Conservation (phyloP, 1,140 invertebrate species). For the Stegodyphus mimosarum region DNA sequence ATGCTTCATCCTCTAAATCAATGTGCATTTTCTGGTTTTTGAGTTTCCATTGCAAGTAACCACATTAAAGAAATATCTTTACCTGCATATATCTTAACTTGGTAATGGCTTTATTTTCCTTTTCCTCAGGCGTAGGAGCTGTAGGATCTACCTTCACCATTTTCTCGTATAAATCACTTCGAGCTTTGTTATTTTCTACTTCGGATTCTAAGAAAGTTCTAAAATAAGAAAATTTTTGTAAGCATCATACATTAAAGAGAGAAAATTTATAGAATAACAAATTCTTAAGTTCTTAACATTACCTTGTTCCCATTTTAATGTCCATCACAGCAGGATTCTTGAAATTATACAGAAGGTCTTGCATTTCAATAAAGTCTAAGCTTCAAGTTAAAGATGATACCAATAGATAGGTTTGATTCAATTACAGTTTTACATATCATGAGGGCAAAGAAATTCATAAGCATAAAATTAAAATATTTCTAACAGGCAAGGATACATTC, state of each 20-base stretch:
- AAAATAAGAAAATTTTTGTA: conserved; percentile 45
- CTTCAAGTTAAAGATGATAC: no score
- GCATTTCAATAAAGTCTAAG: conserved; percentile 84
- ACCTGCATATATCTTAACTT: conserved; percentile 92
- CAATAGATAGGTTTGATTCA: no score
- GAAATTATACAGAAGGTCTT: conserved; percentile 87
- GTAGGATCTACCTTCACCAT: conserved; percentile 92
- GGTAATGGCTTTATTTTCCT: conserved; percentile 81
- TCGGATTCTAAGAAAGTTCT: conserved; percentile 93
- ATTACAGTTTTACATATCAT: neutral
- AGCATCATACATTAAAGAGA: conserved; percentile 8
- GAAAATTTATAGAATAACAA: neutral
- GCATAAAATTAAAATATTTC: conserved; percentile 17
- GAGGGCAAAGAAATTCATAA: conserved; percentile 38
- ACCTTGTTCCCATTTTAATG: conserved; percentile 88
- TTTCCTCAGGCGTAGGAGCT: conserved; percentile 86
- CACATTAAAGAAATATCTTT: neutral
- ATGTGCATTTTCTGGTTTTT: no score
- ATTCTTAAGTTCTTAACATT: neutral
- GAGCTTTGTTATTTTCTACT: conserved; percentile 83
- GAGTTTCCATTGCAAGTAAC: neutral
- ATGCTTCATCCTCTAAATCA: no score
- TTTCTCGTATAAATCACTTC: conserved; percentile 86
- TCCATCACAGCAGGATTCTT: conserved; percentile 90
- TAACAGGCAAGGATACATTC: conserved; percentile 75